Evolutionary conservation across 1,140 invertebrate species (phyloP), one percentile per base, ranked within the genome.

Genomic region (Lepidurus packardi): DNA sequence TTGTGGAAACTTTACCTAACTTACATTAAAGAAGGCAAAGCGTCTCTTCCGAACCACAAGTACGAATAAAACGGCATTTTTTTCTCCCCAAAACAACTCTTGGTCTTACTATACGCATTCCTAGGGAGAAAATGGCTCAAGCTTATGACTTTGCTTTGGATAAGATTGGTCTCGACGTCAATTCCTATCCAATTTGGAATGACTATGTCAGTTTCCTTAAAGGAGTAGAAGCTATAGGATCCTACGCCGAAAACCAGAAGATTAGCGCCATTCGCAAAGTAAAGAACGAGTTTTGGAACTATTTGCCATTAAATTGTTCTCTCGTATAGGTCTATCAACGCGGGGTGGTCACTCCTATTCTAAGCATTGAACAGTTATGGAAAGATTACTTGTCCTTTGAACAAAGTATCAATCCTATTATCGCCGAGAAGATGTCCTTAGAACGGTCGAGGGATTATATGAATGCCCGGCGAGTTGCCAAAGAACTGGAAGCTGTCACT

Each of bases 71-170:
- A 41, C n/a, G 9, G n/a, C 73, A 79, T n/a, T 8, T 44, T 73
- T 73, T 43, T 34, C 25, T 42, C 42, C 21, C 73, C 34, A 16
- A 79, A 45, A 65, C 1, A 16, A 24, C 41, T 73, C 3, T 16
- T 45, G 21, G 44, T 74, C n/a, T 45, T 75, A 43, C 25, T 41
- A 45, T 11, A 34, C 45, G 73, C 79, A 79, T 76, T 78, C 88
- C 74, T 85, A 98, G 97, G 83, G 97, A 99, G 85, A 99, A 98
- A 88, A 98, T 99, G 94, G 97, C 97, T 0, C 96, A 99, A 86
- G 97, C 98, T 0, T 99, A 98, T 84, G 98, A 99, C 86, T 99
- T 99, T 88, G 97, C 98, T 0, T 85, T 99, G 78, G 98, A 99
- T 79, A 99, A 99, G 87, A 98, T 99, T 82, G 98, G 98, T 2